A percentile compares a stretch with the other conserved stretches of the same genome.
Evolutionary conservation across 1,140 invertebrate genomes (phyloP).

Genomic region (Bradysia coprophila): DNA sequence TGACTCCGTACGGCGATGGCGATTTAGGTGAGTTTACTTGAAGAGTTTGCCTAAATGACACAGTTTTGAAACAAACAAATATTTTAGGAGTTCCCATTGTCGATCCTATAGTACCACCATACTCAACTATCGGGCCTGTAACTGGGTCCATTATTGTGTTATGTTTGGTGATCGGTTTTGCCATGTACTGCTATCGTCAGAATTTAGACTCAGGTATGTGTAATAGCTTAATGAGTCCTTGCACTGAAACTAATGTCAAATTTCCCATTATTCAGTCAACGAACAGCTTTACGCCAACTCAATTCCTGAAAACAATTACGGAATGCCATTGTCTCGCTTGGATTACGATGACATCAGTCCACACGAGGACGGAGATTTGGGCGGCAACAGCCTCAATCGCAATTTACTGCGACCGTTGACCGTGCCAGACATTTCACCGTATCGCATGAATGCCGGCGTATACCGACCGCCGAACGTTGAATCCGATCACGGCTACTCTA

Average conservation of each 20-base stretch:
- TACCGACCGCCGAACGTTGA: slow-evolving; percentile 67
- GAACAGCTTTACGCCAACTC: slow-evolving; percentile 29
- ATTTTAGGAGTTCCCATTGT: slow-evolving; percentile 3
- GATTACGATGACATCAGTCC: slow-evolving; percentile 20
- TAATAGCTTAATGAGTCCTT: slow-evolving; percentile 7
- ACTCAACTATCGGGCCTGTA: slow-evolving; percentile 39
- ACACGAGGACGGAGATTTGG: slow-evolving; percentile 7
- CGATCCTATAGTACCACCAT: slow-evolving; percentile 26
- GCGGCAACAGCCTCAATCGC: neutral
- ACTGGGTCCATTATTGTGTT: slow-evolving; percentile 39
- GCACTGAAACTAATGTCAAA: no score
- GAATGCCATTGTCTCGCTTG: slow-evolving; percentile 18
- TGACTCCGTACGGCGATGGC: slow-evolving; percentile 62
- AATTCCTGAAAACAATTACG: slow-evolving; percentile 26
- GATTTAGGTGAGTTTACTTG: slow-evolving; percentile 30
- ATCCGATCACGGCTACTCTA: slow-evolving; percentile 87
- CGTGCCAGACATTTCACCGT: slow-evolving; percentile 53
- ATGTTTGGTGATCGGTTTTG: slow-evolving; percentile 36
- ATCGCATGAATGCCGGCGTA: slow-evolving; percentile 58
- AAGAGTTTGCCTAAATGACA: slow-evolving; percentile 14
- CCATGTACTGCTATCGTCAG: slow-evolving; percentile 43
- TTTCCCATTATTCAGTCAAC: neutral
- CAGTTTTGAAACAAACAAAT: no score
- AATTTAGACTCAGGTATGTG: slow-evolving; percentile 32
- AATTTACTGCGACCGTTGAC: neutral